Conservation (phyloP, 2,113 vertebrate genomes). For the Lucifuga dentata region DNA sequence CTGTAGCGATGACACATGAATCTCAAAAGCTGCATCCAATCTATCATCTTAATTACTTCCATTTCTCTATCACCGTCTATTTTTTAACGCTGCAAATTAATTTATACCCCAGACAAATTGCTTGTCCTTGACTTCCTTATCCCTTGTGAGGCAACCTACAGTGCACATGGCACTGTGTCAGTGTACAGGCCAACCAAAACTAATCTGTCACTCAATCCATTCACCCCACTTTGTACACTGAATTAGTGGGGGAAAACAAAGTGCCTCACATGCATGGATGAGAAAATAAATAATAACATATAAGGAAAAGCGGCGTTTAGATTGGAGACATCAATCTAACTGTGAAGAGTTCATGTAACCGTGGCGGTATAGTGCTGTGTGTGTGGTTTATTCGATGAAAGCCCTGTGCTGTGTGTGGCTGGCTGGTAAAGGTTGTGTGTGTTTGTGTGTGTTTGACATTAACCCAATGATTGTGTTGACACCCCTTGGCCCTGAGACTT, state of each 20-base stretch:
- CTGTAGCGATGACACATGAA: constrained; percentile 60
- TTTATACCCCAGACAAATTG: constrained; percentile 78
- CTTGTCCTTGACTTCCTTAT: constrained; percentile 76
- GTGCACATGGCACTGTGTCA: constrained; percentile 36
- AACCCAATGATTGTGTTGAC: constrained; percentile 58
- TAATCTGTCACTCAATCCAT: constrained; percentile 62
- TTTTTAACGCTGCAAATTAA: constrained; percentile 78
- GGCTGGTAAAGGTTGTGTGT: constrained; percentile 29
- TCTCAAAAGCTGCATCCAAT: constrained; percentile 71
- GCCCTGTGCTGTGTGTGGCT: constrained; percentile 19
- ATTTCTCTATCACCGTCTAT: constrained; percentile 74
- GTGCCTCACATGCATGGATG: constrained; percentile 41
- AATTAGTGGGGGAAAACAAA: constrained; percentile 59
- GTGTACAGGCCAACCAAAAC: constrained; percentile 39
- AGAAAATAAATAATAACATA: constrained; percentile 63
- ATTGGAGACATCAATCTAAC: constrained; percentile 65
- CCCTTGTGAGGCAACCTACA: constrained; percentile 37
- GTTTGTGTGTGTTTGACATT: constrained; percentile 57
- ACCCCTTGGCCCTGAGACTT: constrained; percentile 45
- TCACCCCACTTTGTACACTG: constrained; percentile 45
- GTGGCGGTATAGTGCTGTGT: neutral
- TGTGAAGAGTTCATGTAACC: neutral
- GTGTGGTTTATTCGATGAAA: constrained; percentile 23
- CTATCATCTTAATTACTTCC: constrained; percentile 84
- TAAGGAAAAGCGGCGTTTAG: constrained; percentile 45